Conservation (phyloP, 2,888 invertebrate species). For the Tipula confusa region DNA sequence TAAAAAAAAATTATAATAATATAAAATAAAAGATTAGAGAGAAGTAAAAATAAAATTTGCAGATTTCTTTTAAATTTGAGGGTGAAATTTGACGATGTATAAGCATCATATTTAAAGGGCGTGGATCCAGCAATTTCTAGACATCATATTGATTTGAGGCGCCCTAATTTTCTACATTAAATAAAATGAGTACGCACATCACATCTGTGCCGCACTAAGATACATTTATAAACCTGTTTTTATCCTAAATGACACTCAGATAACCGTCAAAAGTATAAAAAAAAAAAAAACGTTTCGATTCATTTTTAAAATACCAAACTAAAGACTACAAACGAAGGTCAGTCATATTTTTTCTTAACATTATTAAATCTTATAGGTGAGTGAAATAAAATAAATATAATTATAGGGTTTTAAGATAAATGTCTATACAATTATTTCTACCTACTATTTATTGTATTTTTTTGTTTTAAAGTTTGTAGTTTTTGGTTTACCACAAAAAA, state of each 20-base stretch:
- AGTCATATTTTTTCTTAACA: neutral
- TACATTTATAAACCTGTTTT: neutral
- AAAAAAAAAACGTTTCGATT: too few species aligned
- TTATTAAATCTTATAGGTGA: neutral
- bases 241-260: neutral
- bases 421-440: neutral
- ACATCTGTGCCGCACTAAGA: neutral
- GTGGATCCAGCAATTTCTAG: too few species aligned
- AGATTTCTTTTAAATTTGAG: neutral
- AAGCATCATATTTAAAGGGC: neutral
- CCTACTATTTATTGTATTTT: neutral
- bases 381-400: neutral
- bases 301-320: too few species aligned
- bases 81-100: neutral
- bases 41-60: neutral
- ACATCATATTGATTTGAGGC: too few species aligned
- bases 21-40: too few species aligned
- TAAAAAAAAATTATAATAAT: too few species aligned
- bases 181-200: too few species aligned
- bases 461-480: neutral
- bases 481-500: neutral
- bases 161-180: too few species aligned
- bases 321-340: neutral
- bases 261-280: too few species aligned
- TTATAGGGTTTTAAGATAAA: conserved; percentile 7